Conservation (phyloP, 2,113 vertebrate genomes). For the Thamnaconus septentrionalis region DNA sequence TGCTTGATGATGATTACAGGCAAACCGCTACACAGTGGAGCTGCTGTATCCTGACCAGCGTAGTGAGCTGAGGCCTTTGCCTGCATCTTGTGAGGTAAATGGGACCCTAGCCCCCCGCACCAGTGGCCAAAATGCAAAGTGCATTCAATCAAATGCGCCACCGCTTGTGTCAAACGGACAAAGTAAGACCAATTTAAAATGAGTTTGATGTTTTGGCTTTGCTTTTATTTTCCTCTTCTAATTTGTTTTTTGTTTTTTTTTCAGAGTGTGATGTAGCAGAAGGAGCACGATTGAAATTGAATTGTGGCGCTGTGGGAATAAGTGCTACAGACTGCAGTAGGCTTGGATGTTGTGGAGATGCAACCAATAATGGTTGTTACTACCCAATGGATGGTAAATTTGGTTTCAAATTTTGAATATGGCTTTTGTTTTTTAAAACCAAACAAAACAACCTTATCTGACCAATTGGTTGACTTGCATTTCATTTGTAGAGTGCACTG, state of each 20-base stretch:
- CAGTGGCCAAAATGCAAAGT: background rate
- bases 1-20: slow-evolving; percentile 26
- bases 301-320: slow-evolving; percentile 27
- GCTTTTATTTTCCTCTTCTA: too few species aligned
- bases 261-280: slow-evolving; percentile 57
- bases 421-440: background rate
- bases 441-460: too few species aligned
- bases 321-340: slow-evolving; percentile 27
- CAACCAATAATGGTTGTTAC: slow-evolving; percentile 40
- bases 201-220: too few species aligned
- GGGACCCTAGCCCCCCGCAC: background rate
- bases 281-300: slow-evolving; percentile 45
- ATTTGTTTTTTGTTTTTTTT: background rate
- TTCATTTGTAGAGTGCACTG: slow-evolving; percentile 63
- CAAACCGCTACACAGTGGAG: slow-evolving; percentile 36
- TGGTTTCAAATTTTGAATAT: background rate
- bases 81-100: slow-evolving; percentile 32
- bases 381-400: slow-evolving; percentile 71
- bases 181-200: too few species aligned
- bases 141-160: background rate
- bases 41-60: slow-evolving; percentile 34
- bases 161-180: background rate
- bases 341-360: slow-evolving; percentile 65
- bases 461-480: background rate
- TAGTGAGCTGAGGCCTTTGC: slow-evolving; percentile 13